A percentile compares a stretch with the other conserved stretches of the same genome.
Conservation (phyloP, 2,113 vertebrate species). For the Entelurus aequoreus region DNA sequence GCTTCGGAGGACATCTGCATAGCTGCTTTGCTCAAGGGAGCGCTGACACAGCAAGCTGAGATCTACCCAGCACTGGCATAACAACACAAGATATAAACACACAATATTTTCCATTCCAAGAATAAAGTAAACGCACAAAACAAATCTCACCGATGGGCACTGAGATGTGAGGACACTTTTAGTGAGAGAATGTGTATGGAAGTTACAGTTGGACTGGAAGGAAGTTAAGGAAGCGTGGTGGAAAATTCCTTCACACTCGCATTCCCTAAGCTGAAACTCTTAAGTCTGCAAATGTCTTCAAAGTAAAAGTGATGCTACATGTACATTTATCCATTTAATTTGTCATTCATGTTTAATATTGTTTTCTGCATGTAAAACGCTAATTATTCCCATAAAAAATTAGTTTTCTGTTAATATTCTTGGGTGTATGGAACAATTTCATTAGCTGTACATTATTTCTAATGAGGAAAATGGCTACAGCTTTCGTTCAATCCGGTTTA, state of each 20-base stretch:
- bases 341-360: no score
- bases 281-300: background rate
- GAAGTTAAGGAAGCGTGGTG: slow-evolving; percentile 6
- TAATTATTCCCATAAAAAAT: no score
- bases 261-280: slow-evolving; percentile 23
- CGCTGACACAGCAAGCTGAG: slow-evolving; percentile 60
- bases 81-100: slow-evolving; percentile 19
- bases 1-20: slow-evolving; percentile 60
- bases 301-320: no score
- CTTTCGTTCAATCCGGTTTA: slow-evolving; percentile 15
- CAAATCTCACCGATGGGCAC: slow-evolving; percentile 35
- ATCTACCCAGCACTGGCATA: slow-evolving; percentile 55
- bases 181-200: slow-evolving; percentile 14
- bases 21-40: slow-evolving; percentile 54
- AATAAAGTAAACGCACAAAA: slow-evolving; percentile 13
- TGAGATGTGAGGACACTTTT: slow-evolving; percentile 32
- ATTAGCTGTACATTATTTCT: no score
- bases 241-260: slow-evolving; percentile 13
- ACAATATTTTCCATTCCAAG: slow-evolving; percentile 22
- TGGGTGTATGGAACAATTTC: no score
- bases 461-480: background rate
- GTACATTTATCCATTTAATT: no score
- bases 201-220: slow-evolving; percentile 8
- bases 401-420: no score
- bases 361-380: no score